These are phyloP conservation scores for Drosophila gunungcola DNA, from an alignment of 1,140 invertebrate genomes.

Conservation along the genomic window DNA sequence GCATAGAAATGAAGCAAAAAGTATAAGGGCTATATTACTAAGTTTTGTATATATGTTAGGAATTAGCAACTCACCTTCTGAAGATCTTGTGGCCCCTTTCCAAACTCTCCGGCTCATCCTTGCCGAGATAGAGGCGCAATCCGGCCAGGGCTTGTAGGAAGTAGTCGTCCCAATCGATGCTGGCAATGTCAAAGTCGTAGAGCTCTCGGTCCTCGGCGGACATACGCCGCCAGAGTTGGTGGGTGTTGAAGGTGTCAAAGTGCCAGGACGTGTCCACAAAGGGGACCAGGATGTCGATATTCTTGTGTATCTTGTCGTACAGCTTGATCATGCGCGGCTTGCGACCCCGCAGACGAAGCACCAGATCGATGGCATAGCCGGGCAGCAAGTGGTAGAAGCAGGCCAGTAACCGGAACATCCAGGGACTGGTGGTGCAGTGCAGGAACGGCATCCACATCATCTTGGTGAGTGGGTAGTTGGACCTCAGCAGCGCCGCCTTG, in stretches of 20 bases:
- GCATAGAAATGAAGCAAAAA: too few relatives aligned
- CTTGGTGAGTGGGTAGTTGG: constrained; percentile 69
- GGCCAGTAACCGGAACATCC: constrained; percentile 84
- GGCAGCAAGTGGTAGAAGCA: constrained; percentile 87
- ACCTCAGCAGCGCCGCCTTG: constrained; percentile 58
- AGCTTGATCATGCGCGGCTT: constrained; percentile 86
- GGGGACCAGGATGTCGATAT: constrained; percentile 88
- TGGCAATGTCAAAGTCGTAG: constrained; percentile 89
- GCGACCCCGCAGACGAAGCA: constrained; percentile 83
- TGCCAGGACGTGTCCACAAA: constrained; percentile 89
- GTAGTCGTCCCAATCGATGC: constrained; percentile 88
- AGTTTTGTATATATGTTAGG: too few relatives aligned
- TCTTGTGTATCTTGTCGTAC: constrained; percentile 90
- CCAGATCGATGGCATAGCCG: constrained; percentile 86
- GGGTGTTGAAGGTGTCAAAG: constrained; percentile 88
- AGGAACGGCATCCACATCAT: constrained; percentile 86
- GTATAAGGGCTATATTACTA: too few relatives aligned
- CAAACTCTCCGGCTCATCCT: constrained; percentile 88
- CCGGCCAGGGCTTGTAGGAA: constrained; percentile 87
- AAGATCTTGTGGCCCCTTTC: constrained; percentile 9
- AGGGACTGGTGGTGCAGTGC: constrained; percentile 78
- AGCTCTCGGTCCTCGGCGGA: constrained; percentile 87
- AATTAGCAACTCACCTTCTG: constrained; percentile 4
- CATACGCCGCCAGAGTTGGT: constrained; percentile 87
- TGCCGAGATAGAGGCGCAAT: constrained; percentile 88